Base-by-base conservation (phyloP, 2,888 invertebrate species). In the Heliothis peltigera region DNA sequence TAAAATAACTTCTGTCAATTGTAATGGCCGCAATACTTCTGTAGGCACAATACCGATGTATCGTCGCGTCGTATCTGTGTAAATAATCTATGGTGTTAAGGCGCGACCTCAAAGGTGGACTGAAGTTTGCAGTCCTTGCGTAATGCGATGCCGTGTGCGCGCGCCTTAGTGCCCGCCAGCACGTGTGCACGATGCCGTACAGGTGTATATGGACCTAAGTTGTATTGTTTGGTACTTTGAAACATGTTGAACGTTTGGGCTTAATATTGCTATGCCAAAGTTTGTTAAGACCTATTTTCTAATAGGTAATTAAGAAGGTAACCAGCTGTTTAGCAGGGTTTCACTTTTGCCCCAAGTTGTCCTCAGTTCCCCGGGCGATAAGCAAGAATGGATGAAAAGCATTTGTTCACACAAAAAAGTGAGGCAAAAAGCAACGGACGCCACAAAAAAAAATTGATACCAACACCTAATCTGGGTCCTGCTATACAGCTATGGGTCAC, bases 61-160 rank as follows among this genome's bases (percentile, higher is more conserved):
- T 42, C 61, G 44, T 59, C 18, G 7, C 18, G 49, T 48, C 74
- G n/a, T 58, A 77, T 70, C 75, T 76, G 70, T 25, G n/a, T n/a
- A 56, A 32, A 47, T 68, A 66, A 64, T 80, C 78, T 70, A 42
- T 66, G 65, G 3, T n/a, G 28, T 17, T 25, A 53, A 58, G 17
- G 17, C 39, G 46, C 68, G 76, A 75, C 79, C 79, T 82, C 79
- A 76, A 10, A 22, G 18, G 28, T 42, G 64, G 70, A 72, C 70
- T 72, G 75, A 79, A 61, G 66, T 70, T 71, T 66, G 68, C 65
- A 75, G 55, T 60, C 70, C 64, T 82, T 82, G 75, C 75, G 79
- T 76, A 80, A 82, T 44, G 43, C 18, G 56, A 66, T 53, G 63
- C 57, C 18, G 60, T 69, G 70, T 62, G 63, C 1, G 44, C 58